phyloP scores from a whole-genome alignment of 2,888 invertebrate species.

The Craniophora ligustri region DNA sequence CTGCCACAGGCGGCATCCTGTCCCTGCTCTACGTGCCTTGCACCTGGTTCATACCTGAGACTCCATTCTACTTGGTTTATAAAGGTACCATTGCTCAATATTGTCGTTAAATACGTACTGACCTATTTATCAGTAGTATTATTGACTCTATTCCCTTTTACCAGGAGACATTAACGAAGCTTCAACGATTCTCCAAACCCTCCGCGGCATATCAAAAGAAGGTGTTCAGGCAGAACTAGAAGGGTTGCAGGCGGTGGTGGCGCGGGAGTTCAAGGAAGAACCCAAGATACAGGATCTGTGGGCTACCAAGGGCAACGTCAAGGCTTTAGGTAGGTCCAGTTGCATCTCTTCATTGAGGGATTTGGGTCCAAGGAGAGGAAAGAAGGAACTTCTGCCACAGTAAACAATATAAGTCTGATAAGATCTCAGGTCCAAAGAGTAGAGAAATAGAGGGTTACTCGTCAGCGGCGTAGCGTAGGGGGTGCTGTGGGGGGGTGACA shows the following conservation, averaged over 20 bases:
- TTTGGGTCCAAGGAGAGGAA: no score
- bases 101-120: no score
- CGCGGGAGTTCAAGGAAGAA: conserved; percentile 75
- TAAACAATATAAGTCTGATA: no score
- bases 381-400: no score
- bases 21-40: conserved; percentile 90
- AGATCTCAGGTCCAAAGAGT: no score
- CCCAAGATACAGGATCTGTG: conserved; percentile 89
- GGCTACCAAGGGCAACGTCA: conserved; percentile 91
- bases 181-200: conserved; percentile 89
- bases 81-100: conserved; percentile 76
- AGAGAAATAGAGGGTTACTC: no score
- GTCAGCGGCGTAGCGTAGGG: no score
- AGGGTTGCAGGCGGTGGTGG: conserved; percentile 74
- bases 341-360: no score
- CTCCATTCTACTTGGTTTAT: conserved; percentile 92
- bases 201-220: conserved; percentile 89
- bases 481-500: no score
- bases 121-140: no score
- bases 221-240: conserved; percentile 90
- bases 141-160: neutral
- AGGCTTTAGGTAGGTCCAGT: conserved; percentile 90
- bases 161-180: conserved; percentile 88
- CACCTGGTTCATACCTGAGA: conserved; percentile 93
- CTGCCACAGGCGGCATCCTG: conserved; percentile 90